Base-by-base conservation (phyloP, 2,797 vertebrate species). In the Danio albolineatus region DNA sequence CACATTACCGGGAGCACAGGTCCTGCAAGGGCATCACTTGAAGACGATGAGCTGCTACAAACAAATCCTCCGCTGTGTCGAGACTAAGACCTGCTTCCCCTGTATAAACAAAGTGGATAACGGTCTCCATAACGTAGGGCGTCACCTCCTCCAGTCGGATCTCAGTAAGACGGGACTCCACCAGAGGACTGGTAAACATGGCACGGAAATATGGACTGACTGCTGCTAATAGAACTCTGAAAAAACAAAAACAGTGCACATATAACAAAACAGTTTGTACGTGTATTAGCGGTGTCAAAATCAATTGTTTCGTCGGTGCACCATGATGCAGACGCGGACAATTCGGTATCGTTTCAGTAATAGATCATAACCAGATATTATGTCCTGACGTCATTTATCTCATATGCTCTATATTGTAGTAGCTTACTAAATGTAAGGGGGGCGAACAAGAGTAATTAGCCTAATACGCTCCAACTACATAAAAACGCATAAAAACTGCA, bases 141-240 rank as follows among this genome's bases (percentile, higher is more conserved):
- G 94, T 93, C 73, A 95, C 94, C 53, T 95, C 95, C 84, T 94
- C 91, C 82, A 96, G 82, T 8, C 93, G 89, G 81, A 96, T 95
- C 85, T 95, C 94, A 0, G 93, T 92, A 21, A 94, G 92, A 46
- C 93, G 92, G 10, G 94, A 94, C 89, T 95, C 95, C 3, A 94
- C 94, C 85, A 95, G 89, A 0, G 93, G 92, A 82, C 93, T 95
- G 79, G 94, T 95, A 84, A 96, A 96, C 94, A 95, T 95, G 70
- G 94, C 95, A 16, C 93, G 91, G 73, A 96, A 96, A 81, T 95
- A 96, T 0, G 95, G 95, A 56, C 95, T 96, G 78, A 95, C 92
- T 0, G 95, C 94, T 0, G 95, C 94, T 21, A 96, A 66, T 10
- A 96, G 93, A 79, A 95, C 94, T 87, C 95, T 96, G 86, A 16